Conservation (phyloP, 2,797 vertebrate genomes). For the Anguilla pacifica region DNA sequence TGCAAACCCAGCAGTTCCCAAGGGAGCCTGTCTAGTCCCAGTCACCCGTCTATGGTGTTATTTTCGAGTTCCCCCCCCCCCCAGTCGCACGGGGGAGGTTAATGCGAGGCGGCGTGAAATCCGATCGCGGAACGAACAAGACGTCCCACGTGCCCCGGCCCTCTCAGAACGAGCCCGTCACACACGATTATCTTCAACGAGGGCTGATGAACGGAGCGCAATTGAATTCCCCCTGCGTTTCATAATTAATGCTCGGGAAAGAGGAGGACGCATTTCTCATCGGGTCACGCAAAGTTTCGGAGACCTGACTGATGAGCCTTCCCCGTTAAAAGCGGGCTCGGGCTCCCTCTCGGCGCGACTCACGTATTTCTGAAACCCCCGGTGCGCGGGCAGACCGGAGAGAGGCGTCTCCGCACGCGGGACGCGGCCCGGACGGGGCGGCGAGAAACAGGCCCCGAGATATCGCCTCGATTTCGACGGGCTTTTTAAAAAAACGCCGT, state of each 20-base stretch:
- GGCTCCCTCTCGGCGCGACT: not conserved
- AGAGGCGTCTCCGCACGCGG: slow-evolving; percentile 32
- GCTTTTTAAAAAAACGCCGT: slow-evolving; percentile 1
- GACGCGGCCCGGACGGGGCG: not conserved
- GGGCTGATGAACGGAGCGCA: slow-evolving; percentile 57
- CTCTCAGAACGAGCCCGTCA: slow-evolving; percentile 58
- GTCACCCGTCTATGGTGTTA: not conserved
- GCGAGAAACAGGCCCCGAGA: slow-evolving; percentile 13
- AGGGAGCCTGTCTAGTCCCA: not conserved
- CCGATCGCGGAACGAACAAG: slow-evolving; percentile 56
- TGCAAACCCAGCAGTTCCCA: not conserved
- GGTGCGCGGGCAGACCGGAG: not conserved
- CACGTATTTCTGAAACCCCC: not conserved
- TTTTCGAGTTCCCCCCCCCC: not conserved
- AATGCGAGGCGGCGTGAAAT: slow-evolving; percentile 58
- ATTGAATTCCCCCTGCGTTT: slow-evolving; percentile 53
- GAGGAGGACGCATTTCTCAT: slow-evolving; percentile 65
- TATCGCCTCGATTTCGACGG: slow-evolving; percentile 28
- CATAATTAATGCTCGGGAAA: slow-evolving; percentile 61
- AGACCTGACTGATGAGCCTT: slow-evolving; percentile 64
- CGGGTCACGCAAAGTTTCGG: slow-evolving; percentile 66
- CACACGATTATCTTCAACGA: slow-evolving; percentile 61
- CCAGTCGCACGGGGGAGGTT: slow-evolving; percentile 40
- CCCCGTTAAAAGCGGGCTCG: slow-evolving; percentile 49
- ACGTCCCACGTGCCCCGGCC: slow-evolving; percentile 58